Evolutionary conservation across 1,140 invertebrate species (phyloP).

Genomic region (Drosophila arizonae): DNA sequence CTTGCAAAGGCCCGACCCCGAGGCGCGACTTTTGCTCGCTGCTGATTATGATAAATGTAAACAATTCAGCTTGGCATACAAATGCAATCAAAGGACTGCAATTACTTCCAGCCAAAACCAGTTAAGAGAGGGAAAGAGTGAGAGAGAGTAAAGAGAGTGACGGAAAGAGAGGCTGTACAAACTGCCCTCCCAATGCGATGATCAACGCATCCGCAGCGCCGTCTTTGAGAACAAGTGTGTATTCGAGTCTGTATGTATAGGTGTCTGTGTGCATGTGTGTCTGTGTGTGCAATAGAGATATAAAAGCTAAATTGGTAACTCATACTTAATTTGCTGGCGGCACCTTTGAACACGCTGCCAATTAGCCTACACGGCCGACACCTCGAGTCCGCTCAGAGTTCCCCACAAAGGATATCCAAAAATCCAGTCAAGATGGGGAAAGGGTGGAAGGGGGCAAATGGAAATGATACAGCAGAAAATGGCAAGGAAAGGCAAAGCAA

Average conservation of each 20-base stretch:
- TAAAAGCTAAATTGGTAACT: constrained; percentile 83
- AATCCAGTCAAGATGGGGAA: constrained; percentile 16
- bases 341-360: constrained; percentile 82
- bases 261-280: constrained; percentile 34
- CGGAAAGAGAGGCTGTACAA: constrained; percentile 3
- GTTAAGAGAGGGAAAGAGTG: constrained; percentile 46
- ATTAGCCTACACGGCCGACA: constrained; percentile 83
- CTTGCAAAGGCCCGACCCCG: constrained; percentile 51
- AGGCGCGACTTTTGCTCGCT: constrained; percentile 52
- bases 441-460: constrained; percentile 37
- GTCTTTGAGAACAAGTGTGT: constrained; percentile 6
- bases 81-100: constrained; percentile 79
- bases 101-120: constrained; percentile 63
- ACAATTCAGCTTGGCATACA: constrained; percentile 76
- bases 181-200: constrained; percentile 57
- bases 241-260: constrained; percentile 9
- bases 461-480: constrained; percentile 76
- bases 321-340: constrained; percentile 83
- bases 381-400: constrained; percentile 51
- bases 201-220: constrained; percentile 45
- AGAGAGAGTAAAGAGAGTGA: constrained; percentile 1
- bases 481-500: constrained; percentile 15
- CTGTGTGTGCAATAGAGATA: constrained; percentile 80
- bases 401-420: constrained; percentile 58
- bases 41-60: constrained; percentile 80